These are phyloP conservation scores for Zenarchopterus dispar DNA, from an alignment of 2,797 vertebrate species.

Conservation along the genomic window DNA sequence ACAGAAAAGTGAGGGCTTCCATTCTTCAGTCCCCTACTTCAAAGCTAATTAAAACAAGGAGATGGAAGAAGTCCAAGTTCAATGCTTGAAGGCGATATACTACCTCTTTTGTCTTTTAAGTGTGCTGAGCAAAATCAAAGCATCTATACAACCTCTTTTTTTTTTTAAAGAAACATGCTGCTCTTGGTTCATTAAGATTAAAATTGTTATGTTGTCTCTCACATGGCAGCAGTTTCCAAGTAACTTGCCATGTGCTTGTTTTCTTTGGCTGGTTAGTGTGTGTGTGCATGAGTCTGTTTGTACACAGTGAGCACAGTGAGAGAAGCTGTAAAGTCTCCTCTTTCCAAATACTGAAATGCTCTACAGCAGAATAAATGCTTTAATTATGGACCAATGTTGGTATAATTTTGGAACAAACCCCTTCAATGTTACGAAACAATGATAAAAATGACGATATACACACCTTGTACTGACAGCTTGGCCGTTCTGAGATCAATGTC, in stretches of 20 bases:
- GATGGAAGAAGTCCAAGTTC: slow-evolving; percentile 16
- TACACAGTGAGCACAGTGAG: slow-evolving; percentile 26
- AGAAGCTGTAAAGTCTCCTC: slow-evolving; percentile 8
- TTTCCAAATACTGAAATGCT: slow-evolving; percentile 26
- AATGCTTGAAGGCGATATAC: slow-evolving; percentile 12
- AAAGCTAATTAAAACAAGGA: slow-evolving; percentile 31
- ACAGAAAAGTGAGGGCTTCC: slow-evolving; percentile 31
- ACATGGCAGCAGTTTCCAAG: slow-evolving; percentile 30
- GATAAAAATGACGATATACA: slow-evolving; percentile 12
- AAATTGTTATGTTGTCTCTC: slow-evolving; percentile 35
- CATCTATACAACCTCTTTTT: slow-evolving; percentile 23
- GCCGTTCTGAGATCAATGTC: slow-evolving; percentile 57
- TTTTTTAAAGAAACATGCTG: slow-evolving; percentile 11
- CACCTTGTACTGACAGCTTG: slow-evolving; percentile 87
- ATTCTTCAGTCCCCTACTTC: slow-evolving; percentile 16
- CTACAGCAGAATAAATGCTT: background rate
- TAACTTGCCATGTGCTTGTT: slow-evolving; percentile 52
- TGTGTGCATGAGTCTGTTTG: slow-evolving; percentile 9
- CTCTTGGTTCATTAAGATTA: slow-evolving; percentile 51
- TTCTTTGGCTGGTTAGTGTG: slow-evolving; percentile 15
- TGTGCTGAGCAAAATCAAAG: slow-evolving; percentile 39
- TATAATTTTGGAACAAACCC: too few species aligned
- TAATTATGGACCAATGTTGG: too few species aligned
- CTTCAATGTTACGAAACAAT: too few species aligned
- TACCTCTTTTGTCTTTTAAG: slow-evolving; percentile 10